Evolutionary conservation across 2,888 invertebrate species (phyloP).

Genomic region (Parasteatoda lunata): DNA sequence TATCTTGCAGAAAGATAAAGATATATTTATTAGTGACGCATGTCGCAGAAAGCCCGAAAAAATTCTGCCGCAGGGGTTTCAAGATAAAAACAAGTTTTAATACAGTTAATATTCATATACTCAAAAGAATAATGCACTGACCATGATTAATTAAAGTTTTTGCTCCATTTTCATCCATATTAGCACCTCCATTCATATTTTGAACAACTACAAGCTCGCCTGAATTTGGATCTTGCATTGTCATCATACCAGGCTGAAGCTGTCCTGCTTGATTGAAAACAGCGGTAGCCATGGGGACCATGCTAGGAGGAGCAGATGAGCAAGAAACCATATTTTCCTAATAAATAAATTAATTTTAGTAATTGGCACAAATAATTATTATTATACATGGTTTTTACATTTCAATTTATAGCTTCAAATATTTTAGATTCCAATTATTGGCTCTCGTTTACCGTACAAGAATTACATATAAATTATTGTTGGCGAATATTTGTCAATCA

Average conservation of each 20-base stretch:
- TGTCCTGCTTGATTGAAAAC: conserved; percentile 65
- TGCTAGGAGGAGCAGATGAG: conserved; percentile 51
- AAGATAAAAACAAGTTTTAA: too few species aligned
- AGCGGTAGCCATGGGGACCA: conserved; percentile 64
- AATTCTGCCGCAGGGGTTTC: too few species aligned
- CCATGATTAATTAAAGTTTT: conserved; percentile 58
- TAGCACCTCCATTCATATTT: conserved; percentile 60
- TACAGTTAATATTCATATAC: too few species aligned
- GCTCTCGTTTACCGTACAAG: too few species aligned
- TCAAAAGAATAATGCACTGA: background rate
- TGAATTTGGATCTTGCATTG: conserved; percentile 63
- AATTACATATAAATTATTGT: too few species aligned
- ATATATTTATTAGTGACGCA: too few species aligned
- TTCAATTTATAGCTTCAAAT: too few species aligned
- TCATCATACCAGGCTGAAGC: conserved; percentile 65
- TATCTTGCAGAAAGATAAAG: too few species aligned
- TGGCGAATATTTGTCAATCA: too few species aligned
- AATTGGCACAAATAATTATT: background rate
- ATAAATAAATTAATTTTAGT: background rate
- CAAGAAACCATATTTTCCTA: conserved; percentile 62
- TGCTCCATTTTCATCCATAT: conserved; percentile 53
- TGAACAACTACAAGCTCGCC: conserved; percentile 69
- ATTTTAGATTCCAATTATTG: too few species aligned
- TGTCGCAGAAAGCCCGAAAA: too few species aligned
- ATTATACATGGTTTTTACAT: too few species aligned